Evolutionary conservation across 1,140 invertebrate species (phyloP), one percentile per base, ranked within the genome.

Genomic region (Drosophila orosa): DNA sequence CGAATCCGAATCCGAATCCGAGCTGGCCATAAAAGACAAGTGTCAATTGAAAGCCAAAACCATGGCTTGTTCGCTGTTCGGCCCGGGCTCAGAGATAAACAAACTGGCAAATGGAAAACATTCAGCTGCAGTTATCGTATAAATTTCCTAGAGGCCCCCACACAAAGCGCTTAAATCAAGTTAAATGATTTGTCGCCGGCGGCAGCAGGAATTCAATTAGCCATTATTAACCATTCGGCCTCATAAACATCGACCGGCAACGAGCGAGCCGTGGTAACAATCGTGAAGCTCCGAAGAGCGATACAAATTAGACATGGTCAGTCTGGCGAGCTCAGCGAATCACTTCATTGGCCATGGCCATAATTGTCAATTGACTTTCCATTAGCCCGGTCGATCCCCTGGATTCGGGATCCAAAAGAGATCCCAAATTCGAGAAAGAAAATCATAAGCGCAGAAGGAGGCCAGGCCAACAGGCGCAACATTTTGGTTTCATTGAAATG

Each of bases 311-410:
- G 76, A 79, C 66, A 69, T 80, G 83, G 84, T 55, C 80, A 73
- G 84, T 80, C 66, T 54, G 79, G 72, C 65, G 52, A 56, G 79
- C 71, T 60, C 47, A 66, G 44, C 79, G 84, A 91, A 89, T 91
- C 84, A 86, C 74, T 90, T 83, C 72, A 91, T 78, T 85, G 84
- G 80, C 83, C 76, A 87, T 74, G 80, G 73, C 62, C 84, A 90
- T 90, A 90, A 91, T 90, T 91, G 85, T 91, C 90, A 91, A 91
- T 91, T 91, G 90, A 91, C 89, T 91, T 91, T 90, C 90, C 77
- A 91, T 83, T 86, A 79, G 75, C 72, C 86, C 65, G 71, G 83
- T 76, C 77, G 79, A 76, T 87, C 45, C 54, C 35, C 44, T 27
- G 52, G 50, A 58, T 24, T 33, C 19, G 50, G 35, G 50, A 24